phyloP scores from a whole-genome alignment of 2,113 vertebrate species.

The Helogale parvula region DNA sequence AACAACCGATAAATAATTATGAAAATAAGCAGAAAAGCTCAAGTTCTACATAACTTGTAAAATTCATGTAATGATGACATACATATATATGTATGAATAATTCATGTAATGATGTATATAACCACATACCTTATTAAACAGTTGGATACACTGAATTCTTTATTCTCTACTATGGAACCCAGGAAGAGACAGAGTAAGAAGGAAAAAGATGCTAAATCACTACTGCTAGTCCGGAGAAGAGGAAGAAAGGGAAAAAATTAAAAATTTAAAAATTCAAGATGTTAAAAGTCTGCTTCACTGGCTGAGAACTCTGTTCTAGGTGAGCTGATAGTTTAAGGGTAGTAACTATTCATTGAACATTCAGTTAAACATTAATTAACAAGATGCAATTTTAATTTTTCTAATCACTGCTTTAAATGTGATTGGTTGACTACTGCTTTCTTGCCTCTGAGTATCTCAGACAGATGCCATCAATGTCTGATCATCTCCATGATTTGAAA shows the following conservation, averaged over 20 bases:
- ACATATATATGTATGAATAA: not conserved
- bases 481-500: not conserved
- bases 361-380: constrained; percentile 5
- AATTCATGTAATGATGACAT: not conserved
- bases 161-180: not conserved
- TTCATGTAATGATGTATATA: not conserved
- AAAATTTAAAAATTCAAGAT: not conserved
- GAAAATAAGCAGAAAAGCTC: not conserved
- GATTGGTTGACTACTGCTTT: not conserved
- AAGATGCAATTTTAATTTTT: constrained; percentile 35
- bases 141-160: not conserved
- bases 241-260: not conserved
- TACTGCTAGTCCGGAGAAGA: not conserved
- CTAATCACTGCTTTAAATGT: not conserved
- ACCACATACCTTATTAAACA: not conserved
- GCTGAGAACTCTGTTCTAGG: not conserved
- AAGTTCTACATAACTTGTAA: not conserved
- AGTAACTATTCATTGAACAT: not conserved
- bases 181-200: not conserved
- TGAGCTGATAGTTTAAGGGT: not conserved
- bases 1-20: not conserved
- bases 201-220: not conserved
- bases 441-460: not conserved
- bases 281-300: not conserved
- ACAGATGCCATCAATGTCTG: not conserved